phyloP scores from a whole-genome alignment of 2,888 invertebrate genomes.

The Schizaphis graminum region DNA sequence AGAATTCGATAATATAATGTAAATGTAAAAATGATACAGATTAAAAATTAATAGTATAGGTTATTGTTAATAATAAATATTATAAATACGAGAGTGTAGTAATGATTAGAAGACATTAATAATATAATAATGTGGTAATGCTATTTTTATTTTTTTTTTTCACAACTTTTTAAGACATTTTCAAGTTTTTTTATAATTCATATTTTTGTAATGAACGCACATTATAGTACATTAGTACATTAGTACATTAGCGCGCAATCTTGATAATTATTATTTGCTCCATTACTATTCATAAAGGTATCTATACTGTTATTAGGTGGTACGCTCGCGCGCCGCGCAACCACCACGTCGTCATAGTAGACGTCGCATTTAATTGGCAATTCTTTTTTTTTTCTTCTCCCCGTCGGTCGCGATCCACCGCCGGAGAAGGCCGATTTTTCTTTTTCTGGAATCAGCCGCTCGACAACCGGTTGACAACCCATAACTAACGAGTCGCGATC shows the following conservation, averaged over 20 bases:
- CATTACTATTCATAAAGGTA: neutral
- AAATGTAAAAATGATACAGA: too few species aligned
- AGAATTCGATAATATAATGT: too few species aligned
- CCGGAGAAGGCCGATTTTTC: constrained; percentile 39
- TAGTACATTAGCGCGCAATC: too few species aligned
- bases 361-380: constrained; percentile 44
- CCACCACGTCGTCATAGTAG: neutral
- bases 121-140: neutral
- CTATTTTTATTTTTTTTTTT: neutral
- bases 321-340: neutral
- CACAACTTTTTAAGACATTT: neutral
- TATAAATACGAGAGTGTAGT: too few species aligned
- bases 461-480: constrained; percentile 59
- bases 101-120: too few species aligned
- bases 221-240: neutral
- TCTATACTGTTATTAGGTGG: neutral
- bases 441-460: constrained; percentile 49
- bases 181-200: neutral
- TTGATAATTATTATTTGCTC: neutral
- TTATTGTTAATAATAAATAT: too few species aligned
- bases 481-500: constrained; percentile 52
- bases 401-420: neutral
- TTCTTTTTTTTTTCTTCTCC: neutral
- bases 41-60: too few species aligned
- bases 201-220: neutral